phyloP scores from a whole-genome alignment of 35 echinoderm and acorn worm genomes.

The Eucidaris tribuloides region DNA sequence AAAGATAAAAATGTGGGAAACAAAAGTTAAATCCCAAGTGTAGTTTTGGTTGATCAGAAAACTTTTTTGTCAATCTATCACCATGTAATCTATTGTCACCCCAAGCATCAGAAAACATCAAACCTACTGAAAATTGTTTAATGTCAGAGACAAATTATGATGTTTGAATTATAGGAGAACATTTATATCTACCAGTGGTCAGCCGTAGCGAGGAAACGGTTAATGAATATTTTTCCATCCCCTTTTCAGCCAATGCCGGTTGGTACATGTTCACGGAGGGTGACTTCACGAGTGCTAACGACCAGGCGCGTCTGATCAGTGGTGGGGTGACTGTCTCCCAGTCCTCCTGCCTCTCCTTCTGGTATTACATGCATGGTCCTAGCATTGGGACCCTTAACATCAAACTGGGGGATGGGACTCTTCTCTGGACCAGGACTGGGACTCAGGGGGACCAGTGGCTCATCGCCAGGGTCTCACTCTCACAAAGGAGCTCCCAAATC shows the following conservation, averaged over 20 bases:
- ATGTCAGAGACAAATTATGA: too few species aligned
- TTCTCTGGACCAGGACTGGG: not conserved
- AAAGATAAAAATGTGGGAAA: too few species aligned
- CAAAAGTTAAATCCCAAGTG: too few species aligned
- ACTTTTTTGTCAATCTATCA: too few species aligned
- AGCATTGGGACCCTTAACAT: constrained; percentile 31
- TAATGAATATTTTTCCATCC: not conserved
- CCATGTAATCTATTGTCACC: too few species aligned
- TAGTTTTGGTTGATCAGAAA: too few species aligned
- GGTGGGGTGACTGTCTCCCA: not conserved
- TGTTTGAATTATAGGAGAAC: too few species aligned
- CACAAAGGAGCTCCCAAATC: too few species aligned
- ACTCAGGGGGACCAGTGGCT: constrained; percentile 38
- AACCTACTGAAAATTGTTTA: too few species aligned
- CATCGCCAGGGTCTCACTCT: not conserved
- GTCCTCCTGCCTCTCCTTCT: constrained; percentile 43
- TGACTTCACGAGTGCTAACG: not conserved
- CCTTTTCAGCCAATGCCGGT: not conserved
- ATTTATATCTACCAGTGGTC: not conserved
- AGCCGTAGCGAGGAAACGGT: not conserved
- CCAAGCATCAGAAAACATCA: too few species aligned
- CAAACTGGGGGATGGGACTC: not conserved
- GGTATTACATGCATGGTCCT: constrained; percentile 58
- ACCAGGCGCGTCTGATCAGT: not conserved
- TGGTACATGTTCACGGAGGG: constrained; percentile 22